Base-by-base conservation (phyloP, 2,888 invertebrate genomes). In the Sclerodermus sp. region DNA sequence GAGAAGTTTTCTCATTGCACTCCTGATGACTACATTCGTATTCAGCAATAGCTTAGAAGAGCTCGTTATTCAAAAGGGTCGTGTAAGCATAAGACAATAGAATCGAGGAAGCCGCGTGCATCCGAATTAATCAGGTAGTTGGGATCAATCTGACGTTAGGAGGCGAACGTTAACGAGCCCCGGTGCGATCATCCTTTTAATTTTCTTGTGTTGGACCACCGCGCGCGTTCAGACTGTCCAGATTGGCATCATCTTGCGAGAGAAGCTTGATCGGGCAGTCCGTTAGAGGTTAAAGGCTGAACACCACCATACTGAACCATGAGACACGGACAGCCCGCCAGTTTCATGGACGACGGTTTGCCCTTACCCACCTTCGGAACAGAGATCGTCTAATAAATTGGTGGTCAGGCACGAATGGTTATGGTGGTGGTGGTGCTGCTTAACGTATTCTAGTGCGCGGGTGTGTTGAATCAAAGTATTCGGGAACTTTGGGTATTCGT, bases 261-360 rank as follows among this genome's bases (percentile, higher is more conserved):
- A 34, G 34, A 34, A 56, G 53, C 55, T 57, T 64, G 55, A 60
- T 59, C 57, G n/a, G 53, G 59, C 6, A 12, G 59, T 59, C 69
- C 68, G 69, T 68, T 69, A 69, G 64, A 65, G 63, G 66, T 68
- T 69, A 67, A 67, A 69, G 66, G 63, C 59, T 59, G 62, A 47
- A 50, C 53, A 41, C 47, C 53, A 38, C 36, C n/a, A 38, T 52
- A 53, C 51, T 47, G 42, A 54, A 51, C 42, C 45, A 62, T 57
- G 56, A 34, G 40, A 31, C 43, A 32, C 15, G 52, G 55, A 38
- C 34, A 34, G 49, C 13, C 37, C 23, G 39, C 31, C n/a, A 13
- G 12, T 51, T 47, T 49, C 49, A 39, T 23, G 30, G 23, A 23
- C n/a, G n/a, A n/a, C 23, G 23, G 23, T 5, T 23, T 8, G 23